A percentile compares a stretch with the other conserved stretches of the same genome.
These are phyloP conservation scores for Axinella damicornis DNA, from an alignment of 37 sponge, comb jelly and placozoan genomes.

Conservation along the genomic window DNA sequence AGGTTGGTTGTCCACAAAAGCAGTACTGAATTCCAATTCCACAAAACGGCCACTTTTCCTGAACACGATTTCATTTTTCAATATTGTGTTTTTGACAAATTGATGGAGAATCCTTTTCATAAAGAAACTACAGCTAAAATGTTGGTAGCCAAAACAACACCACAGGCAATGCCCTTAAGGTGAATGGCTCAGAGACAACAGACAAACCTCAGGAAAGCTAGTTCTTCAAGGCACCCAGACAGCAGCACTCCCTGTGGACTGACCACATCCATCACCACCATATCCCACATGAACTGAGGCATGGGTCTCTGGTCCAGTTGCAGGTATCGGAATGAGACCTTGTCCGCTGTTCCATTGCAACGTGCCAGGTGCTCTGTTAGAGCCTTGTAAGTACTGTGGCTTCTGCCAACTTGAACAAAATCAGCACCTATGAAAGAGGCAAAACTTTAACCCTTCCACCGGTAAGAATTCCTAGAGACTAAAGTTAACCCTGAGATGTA, in stretches of 20 bases:
- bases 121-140: slow-evolving; percentile 4
- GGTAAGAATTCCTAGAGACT: too few species aligned
- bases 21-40: too few species aligned
- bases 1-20: too few species aligned
- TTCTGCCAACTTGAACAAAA: slow-evolving; percentile 37
- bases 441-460: too few species aligned
- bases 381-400: slow-evolving; percentile 8
- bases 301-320: not conserved
- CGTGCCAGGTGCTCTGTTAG: not conserved
- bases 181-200: too few species aligned
- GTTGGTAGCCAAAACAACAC: not conserved
- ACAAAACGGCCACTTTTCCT: too few species aligned
- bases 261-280: slow-evolving; percentile 53
- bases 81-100: too few species aligned
- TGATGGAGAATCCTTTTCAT: too few species aligned
- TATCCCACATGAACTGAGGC: slow-evolving; percentile 54
- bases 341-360: slow-evolving; percentile 16
- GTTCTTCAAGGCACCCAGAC: slow-evolving; percentile 36
- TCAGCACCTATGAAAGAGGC: slow-evolving; percentile 28
- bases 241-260: slow-evolving; percentile 57
- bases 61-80: too few species aligned
- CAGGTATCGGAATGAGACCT: slow-evolving; percentile 22
- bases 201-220: slow-evolving; percentile 33
- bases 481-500: too few species aligned
- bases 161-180: too few species aligned